Conservation (phyloP, 2,113 vertebrate species). For the Poeciliopsis prolifica region DNA sequence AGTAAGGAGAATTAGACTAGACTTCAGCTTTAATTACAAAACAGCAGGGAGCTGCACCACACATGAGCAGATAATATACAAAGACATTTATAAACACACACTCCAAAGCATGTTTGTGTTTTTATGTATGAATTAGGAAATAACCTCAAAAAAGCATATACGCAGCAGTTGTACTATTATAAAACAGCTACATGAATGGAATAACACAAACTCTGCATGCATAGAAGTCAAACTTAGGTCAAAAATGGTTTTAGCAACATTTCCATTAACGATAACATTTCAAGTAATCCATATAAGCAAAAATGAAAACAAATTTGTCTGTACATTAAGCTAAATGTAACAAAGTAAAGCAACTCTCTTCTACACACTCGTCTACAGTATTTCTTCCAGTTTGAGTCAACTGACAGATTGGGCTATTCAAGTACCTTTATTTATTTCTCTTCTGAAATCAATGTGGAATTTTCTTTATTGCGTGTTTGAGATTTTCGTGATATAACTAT, state of each 20-base stretch:
- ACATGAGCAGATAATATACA: conserved; percentile 19
- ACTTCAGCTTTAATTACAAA: conserved; percentile 73
- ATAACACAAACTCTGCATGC: too few relatives aligned
- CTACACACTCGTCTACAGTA: not conserved
- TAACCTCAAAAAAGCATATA: not conserved
- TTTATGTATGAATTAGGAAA: not conserved
- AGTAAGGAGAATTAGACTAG: conserved; percentile 67
- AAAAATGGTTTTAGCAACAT: too few relatives aligned
- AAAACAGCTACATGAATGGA: not conserved
- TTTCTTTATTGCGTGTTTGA: not conserved
- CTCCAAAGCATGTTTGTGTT: not conserved
- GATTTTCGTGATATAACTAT: not conserved
- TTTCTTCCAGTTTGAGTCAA: not conserved
- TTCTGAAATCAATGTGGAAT: not conserved
- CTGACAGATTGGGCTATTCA: not conserved
- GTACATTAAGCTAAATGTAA: not conserved
- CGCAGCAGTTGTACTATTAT: not conserved
- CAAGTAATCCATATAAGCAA: not conserved
- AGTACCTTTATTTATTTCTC: too few relatives aligned
- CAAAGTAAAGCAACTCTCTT: not conserved
- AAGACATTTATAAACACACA: conserved; percentile 11
- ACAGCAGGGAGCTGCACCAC: conserved; percentile 44
- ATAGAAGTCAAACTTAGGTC: too few relatives aligned
- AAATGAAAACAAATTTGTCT: not conserved
- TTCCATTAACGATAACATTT: too few relatives aligned